Percentiles rank a stretch among this genome's conserved stretches.
Conservation (phyloP, 2,113 vertebrate species). For the Engraulis encrasicolus region DNA sequence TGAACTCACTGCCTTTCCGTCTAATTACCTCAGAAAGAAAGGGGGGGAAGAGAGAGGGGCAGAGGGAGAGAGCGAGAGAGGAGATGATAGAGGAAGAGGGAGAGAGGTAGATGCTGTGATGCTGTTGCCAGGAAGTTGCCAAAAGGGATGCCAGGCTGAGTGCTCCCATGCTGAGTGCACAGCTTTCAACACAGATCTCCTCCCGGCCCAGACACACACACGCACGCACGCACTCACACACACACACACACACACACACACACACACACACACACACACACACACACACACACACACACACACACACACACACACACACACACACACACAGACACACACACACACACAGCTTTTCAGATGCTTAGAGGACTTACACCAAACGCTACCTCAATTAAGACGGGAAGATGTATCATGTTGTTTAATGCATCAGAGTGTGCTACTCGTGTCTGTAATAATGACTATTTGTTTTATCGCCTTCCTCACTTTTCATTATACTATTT, state of each 20-base stretch:
- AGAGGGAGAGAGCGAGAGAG: background rate
- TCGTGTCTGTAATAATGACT: background rate
- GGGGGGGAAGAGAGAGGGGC: too few species aligned
- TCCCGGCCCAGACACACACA: background rate
- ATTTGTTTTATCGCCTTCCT: background rate
- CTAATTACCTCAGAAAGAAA: slow-evolving; percentile 11
- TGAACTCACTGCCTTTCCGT: background rate
- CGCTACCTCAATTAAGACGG: background rate
- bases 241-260: background rate
- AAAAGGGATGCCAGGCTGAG: slow-evolving; percentile 15
- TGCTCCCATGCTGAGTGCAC: slow-evolving; percentile 13
- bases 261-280: background rate
- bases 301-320: background rate
- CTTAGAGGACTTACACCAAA: background rate
- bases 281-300: background rate
- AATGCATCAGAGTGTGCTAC: background rate
- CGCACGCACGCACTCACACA: too few species aligned
- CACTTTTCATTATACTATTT: background rate
- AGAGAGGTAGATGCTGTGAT: background rate
- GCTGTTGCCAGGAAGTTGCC: background rate
- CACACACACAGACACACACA: background rate
- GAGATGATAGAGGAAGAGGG: background rate
- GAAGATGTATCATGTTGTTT: background rate
- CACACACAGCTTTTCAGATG: background rate
- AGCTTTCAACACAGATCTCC: slow-evolving; percentile 10